Evolutionary conservation across 2,113 vertebrate genomes (phyloP), one percentile per base, ranked within the genome.

Genomic region (Gopherus flavomarginatus): DNA sequence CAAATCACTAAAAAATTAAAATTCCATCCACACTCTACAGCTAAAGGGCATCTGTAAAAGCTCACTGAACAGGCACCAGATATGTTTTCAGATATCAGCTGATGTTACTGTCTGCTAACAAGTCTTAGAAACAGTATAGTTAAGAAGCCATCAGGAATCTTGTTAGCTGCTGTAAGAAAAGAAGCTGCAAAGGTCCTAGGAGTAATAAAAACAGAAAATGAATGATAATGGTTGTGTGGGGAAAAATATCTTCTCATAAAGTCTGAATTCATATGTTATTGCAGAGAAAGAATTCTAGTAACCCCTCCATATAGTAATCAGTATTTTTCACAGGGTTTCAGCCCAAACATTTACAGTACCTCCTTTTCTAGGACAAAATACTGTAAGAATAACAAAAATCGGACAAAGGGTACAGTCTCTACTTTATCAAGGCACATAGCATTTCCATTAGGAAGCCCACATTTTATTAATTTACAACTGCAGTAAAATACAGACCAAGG

Each of bases 1-100:
- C 50, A 3, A 22, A 79, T 91, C 44, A 44, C 90, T 86, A 88
- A 52, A 81, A 94, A 92, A 92, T 57, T 92, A 86, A 96, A 92
- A 93, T 75, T 96, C 91, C 59, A 53, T 86, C 89, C 86, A 69
- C 59, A 17, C 54, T 86, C 85, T 5, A 8, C 12, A 86, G 88
- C 62, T 85, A n/a, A 85, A 86, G 85, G 83, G 83, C 27, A 65
- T 26, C 85, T 56, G 22, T 87, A 72, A 79, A 49, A 53, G 82
- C 89, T 92, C 12, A 81, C 54, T 79, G 42, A 42, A 57, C 38
- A 91, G 81, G 79, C 2, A 56, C 44, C 49, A 78, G 80, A n/a
- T 69, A 77, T 24, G 49, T 26, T 16, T 92, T 91, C 54, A 79
- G 80, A 69, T 72, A 91, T 82, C 91, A 87, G 14, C 14, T 42